phyloP scores from a whole-genome alignment of 2,797 vertebrate species.

The Myripristis jacobus region DNA sequence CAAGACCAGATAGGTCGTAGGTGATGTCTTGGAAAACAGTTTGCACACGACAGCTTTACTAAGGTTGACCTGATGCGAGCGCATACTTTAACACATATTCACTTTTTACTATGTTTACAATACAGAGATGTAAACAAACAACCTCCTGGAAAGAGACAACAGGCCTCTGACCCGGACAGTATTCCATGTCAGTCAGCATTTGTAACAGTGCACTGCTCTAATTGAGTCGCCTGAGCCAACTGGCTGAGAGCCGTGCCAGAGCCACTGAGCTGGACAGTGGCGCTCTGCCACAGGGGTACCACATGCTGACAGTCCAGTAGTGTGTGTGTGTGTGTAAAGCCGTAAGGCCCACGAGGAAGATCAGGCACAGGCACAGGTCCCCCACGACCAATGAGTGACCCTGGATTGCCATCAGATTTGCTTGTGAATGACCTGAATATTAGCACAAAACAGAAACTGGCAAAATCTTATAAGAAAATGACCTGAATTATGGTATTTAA shows the following conservation, averaged over 20 bases:
- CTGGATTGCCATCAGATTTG: too few species aligned
- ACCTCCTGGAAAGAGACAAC: slow-evolving; percentile 32
- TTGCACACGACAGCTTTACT: too few species aligned
- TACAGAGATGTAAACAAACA: slow-evolving; percentile 48
- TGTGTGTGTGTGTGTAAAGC: background rate
- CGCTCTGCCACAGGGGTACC: slow-evolving; percentile 3
- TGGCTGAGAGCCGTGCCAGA: slow-evolving; percentile 20
- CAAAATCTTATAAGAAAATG: too few species aligned
- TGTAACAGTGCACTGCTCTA: slow-evolving; percentile 54
- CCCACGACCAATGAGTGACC: too few species aligned
- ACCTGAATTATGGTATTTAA: too few species aligned
- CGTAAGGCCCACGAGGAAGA: too few species aligned
- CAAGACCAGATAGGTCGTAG: too few species aligned
- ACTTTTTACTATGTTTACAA: slow-evolving; percentile 24
- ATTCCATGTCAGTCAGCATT: slow-evolving; percentile 57
- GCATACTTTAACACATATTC: background rate
- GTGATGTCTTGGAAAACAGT: too few species aligned
- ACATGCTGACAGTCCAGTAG: background rate
- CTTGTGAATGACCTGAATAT: too few species aligned
- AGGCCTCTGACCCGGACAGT: slow-evolving; percentile 42
- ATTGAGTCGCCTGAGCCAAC: slow-evolving; percentile 45
- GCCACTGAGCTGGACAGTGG: slow-evolving; percentile 25
- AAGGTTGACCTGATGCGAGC: too few species aligned
- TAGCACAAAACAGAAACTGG: too few species aligned
- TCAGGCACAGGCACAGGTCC: too few species aligned